phyloP scores from a whole-genome alignment of 1,140 invertebrate genomes.

The Apis dorsata region DNA sequence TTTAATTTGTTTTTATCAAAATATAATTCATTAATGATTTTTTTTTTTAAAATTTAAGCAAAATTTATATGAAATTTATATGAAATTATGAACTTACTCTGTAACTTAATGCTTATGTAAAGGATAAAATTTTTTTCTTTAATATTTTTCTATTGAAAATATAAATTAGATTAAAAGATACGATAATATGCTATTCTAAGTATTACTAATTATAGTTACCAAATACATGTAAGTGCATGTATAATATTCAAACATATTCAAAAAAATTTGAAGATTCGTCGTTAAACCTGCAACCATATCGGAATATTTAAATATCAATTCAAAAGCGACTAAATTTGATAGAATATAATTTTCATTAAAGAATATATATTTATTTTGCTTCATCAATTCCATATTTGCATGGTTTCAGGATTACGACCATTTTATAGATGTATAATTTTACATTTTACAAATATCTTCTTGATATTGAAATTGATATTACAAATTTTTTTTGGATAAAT shows the following conservation, averaged over 20 bases:
- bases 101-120: not conserved
- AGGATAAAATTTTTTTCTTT: not conserved
- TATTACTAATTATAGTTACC: conserved; percentile 2
- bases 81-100: conserved; percentile 8
- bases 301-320: not conserved
- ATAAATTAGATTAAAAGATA: not conserved
- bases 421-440: not conserved
- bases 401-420: conserved; percentile 30
- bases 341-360: not conserved
- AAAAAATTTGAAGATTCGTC: not conserved
- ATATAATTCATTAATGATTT: not conserved
- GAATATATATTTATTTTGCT: not conserved
- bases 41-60: not conserved
- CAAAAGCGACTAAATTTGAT: not conserved
- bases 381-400: not conserved
- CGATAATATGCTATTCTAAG: not conserved
- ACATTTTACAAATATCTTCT: not conserved
- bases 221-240: not conserved
- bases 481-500: not conserved
- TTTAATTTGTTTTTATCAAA: not conserved
- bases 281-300: conserved; percentile 29
- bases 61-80: not conserved
- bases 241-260: not conserved
- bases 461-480: not conserved
- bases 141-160: not conserved